Evolutionary conservation across 2,888 invertebrate genomes (phyloP).

Genomic region (Argyra leucocephala): DNA sequence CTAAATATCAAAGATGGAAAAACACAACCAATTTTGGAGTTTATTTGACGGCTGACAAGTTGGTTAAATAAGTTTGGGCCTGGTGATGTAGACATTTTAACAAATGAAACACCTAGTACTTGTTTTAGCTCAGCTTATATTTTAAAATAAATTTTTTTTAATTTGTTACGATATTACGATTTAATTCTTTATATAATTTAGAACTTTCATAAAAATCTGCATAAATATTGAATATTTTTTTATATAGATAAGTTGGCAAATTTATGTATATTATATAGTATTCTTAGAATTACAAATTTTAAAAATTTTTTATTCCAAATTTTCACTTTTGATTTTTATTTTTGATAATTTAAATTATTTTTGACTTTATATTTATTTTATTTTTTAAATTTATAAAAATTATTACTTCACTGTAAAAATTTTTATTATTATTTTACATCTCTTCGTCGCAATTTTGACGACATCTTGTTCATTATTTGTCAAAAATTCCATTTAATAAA

Average conservation of each 20-base stretch:
- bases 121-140: neutral
- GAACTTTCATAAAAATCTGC: too few relatives aligned
- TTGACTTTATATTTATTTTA: neutral
- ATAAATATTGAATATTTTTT: too few relatives aligned
- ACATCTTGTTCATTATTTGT: slow-evolving; percentile 3
- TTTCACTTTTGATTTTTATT: too few relatives aligned
- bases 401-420: neutral
- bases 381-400: neutral
- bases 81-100: slow-evolving; percentile 6
- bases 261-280: too few relatives aligned
- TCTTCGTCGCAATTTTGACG: neutral
- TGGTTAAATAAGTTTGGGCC: slow-evolving; percentile 11
- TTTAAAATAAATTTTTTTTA: neutral
- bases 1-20: slow-evolving; percentile 1
- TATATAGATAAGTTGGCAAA: too few relatives aligned
- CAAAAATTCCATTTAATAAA: neutral
- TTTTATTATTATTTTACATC: neutral
- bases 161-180: too few relatives aligned
- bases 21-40: neutral
- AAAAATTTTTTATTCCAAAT: too few relatives aligned
- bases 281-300: too few relatives aligned
- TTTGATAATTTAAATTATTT: too few relatives aligned
- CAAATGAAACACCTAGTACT: neutral
- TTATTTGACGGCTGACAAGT: neutral
- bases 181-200: too few relatives aligned